phyloP scores from a whole-genome alignment of 2,888 invertebrate genomes.

The Aspidiotus destructor region DNA sequence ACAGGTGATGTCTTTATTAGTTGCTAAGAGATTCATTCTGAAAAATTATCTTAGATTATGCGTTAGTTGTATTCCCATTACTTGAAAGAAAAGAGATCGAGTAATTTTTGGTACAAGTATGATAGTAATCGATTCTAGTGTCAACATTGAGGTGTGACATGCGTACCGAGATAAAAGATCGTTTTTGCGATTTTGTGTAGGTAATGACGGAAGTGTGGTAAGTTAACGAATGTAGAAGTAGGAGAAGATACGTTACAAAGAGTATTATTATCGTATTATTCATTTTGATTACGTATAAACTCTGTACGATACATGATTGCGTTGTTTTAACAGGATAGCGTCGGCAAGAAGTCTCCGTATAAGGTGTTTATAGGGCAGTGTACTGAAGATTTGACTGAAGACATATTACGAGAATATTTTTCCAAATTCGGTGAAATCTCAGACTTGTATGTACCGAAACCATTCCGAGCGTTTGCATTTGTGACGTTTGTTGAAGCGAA shows the following conservation, averaged over 20 bases:
- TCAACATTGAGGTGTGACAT: no score
- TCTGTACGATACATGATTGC: constrained; percentile 18
- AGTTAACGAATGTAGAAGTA: constrained; percentile 3
- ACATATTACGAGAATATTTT: constrained; percentile 82
- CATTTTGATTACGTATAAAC: neutral
- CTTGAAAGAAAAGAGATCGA: neutral
- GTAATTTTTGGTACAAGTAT: neutral
- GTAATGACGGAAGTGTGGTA: neutral
- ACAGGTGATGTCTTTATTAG: constrained; percentile 29
- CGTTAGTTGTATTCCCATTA: neutral
- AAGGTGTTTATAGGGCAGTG: constrained; percentile 93
- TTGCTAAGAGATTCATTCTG: constrained; percentile 15
- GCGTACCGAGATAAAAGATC: neutral
- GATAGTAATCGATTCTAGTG: neutral
- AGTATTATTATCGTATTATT: constrained; percentile 3
- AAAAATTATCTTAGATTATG: neutral
- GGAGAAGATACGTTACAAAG: neutral
- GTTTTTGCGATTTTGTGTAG: neutral
- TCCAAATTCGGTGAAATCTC: constrained; percentile 85
- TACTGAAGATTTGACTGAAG: constrained; percentile 83
- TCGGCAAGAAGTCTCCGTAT: constrained; percentile 48
- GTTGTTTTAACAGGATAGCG: constrained; percentile 31
- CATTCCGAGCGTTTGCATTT: constrained; percentile 85
- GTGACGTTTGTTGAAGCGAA: constrained; percentile 88
- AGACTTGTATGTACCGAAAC: constrained; percentile 92